These are phyloP conservation scores for Tachina grossa DNA, from an alignment of 2,888 invertebrate genomes.

Conservation along the genomic window DNA sequence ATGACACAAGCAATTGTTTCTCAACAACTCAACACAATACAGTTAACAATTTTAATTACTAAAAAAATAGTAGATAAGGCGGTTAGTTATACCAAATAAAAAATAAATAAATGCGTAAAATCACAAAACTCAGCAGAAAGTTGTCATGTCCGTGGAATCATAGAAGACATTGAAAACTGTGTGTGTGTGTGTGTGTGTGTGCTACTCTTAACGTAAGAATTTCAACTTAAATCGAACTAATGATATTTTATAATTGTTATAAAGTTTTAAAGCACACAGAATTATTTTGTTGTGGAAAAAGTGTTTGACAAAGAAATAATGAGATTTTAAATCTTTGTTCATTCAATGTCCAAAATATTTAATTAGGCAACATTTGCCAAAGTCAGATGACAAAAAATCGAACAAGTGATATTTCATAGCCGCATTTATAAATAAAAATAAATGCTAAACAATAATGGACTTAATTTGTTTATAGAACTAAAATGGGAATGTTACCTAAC, in stretches of 20 bases:
- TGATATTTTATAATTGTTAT: constrained; percentile 45
- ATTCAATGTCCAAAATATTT: constrained; percentile 28
- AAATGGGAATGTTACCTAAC: constrained; percentile 10
- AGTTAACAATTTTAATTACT: constrained; percentile 1
- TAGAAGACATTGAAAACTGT: not conserved
- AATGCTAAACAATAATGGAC: constrained; percentile 40
- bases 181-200: too few relatives aligned
- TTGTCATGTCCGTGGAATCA: not conserved
- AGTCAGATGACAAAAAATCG: not conserved
- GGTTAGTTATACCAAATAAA: not conserved
- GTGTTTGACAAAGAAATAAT: constrained; percentile 5
- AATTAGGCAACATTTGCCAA: constrained; percentile 48
- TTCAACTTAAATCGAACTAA: constrained; percentile 66
- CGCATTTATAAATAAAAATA: constrained; percentile 33
- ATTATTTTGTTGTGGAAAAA: not conserved
- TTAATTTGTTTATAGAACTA: not conserved
- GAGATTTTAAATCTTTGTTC: constrained; percentile 7
- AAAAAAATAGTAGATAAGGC: not conserved
- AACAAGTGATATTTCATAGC: not conserved
- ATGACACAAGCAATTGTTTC: constrained; percentile 62
- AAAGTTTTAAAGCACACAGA: not conserved
- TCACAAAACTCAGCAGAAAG: not conserved
- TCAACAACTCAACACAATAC: constrained; percentile 41
- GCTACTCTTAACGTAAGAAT: too few relatives aligned
- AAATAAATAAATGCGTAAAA: not conserved